These are phyloP conservation scores for Hipparchia semele DNA, from an alignment of 2,888 invertebrate species.

Conservation along the genomic window DNA sequence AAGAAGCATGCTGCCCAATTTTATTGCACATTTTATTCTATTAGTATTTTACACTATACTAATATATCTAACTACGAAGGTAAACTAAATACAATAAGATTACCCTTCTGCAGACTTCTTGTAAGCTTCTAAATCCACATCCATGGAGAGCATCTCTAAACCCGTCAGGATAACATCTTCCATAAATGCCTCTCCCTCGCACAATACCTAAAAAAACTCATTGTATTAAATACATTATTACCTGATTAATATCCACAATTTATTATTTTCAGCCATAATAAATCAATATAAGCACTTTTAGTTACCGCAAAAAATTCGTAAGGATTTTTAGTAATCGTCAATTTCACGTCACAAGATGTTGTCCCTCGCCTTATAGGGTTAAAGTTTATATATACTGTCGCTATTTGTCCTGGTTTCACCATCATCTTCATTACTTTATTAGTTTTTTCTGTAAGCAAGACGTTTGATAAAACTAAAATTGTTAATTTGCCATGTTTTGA, in stretches of 20 bases:
- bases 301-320: constrained; percentile 71
- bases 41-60: too few species aligned
- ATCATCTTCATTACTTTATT: constrained; percentile 53
- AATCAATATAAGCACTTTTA: not conserved
- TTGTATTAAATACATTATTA: not conserved
- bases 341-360: constrained; percentile 62
- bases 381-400: constrained; percentile 57
- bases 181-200: constrained; percentile 75
- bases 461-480: not conserved
- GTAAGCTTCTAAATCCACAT: constrained; percentile 61
- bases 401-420: constrained; percentile 57
- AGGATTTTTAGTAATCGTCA: constrained; percentile 67
- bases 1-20: too few species aligned
- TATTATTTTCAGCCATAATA: not conserved
- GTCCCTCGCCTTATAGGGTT: constrained; percentile 67
- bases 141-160: constrained; percentile 75
- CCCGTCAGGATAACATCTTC: constrained; percentile 73
- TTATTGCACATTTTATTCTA: too few species aligned
- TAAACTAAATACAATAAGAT: not conserved
- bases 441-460: constrained; percentile 51
- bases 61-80: too few species aligned
- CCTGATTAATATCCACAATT: not conserved
- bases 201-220: constrained; percentile 57
- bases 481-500: not conserved
- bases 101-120: constrained; percentile 55